phyloP scores from a whole-genome alignment of 2,797 vertebrate species.

The Acipenser ruthenus region DNA sequence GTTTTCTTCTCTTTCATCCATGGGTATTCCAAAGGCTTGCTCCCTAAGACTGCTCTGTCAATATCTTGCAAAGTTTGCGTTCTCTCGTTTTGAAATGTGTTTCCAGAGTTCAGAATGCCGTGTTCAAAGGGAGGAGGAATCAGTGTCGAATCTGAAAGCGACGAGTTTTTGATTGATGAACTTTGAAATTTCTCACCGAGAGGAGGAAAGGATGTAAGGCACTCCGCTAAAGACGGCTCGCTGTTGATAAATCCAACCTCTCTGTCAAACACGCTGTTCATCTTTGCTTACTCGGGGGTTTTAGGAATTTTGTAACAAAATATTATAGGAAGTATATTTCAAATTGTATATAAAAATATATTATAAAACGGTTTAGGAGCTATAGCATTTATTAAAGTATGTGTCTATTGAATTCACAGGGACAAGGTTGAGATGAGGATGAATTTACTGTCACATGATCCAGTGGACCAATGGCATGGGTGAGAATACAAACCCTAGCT shows the following conservation, averaged over 20 bases:
- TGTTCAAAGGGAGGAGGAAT: constrained; percentile 71
- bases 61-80: constrained; percentile 42
- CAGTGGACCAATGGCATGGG: constrained; percentile 16
- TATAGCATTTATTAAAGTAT: constrained; percentile 21
- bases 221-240: constrained; percentile 33
- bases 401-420: constrained; percentile 17
- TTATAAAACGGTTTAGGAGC: constrained; percentile 10
- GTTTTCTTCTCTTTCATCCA: constrained; percentile 34
- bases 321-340: constrained; percentile 5
- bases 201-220: constrained; percentile 68
- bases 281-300: constrained; percentile 2
- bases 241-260: constrained; percentile 34
- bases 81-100: constrained; percentile 67
- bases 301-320: constrained; percentile 11
- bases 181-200: constrained; percentile 81
- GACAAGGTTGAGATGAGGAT: constrained; percentile 19
- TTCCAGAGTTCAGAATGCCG: constrained; percentile 74
- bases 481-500: constrained; percentile 9
- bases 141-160: constrained; percentile 71
- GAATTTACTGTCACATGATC: constrained; percentile 26
- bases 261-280: constrained; percentile 22
- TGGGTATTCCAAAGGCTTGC: constrained; percentile 38
- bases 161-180: constrained; percentile 86
- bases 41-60: constrained; percentile 22
- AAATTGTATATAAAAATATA: constrained; percentile 10